phyloP scores from a whole-genome alignment of 2,797 vertebrate genomes.

The Darevskia mixta region DNA sequence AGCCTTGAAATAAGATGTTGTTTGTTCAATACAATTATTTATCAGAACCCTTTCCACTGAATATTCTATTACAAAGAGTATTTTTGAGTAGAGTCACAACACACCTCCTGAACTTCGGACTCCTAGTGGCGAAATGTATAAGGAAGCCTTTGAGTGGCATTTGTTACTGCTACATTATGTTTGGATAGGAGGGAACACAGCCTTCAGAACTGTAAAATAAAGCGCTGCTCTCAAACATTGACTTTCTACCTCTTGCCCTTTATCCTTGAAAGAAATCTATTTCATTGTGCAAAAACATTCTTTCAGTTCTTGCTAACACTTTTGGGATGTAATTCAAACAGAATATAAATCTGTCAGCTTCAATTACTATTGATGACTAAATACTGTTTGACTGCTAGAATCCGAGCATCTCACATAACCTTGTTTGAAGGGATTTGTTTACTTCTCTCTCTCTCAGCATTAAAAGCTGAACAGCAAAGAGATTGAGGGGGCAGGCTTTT shows the following conservation, averaged over 20 bases:
- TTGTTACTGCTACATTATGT: neutral
- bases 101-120: neutral
- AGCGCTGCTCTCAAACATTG: constrained; percentile 27
- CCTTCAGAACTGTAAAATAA: constrained; percentile 30
- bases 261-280: constrained; percentile 42
- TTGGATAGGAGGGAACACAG: neutral
- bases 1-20: neutral
- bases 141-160: constrained; percentile 14
- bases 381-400: constrained; percentile 47
- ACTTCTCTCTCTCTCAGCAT: constrained; percentile 44
- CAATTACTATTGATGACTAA: constrained; percentile 48
- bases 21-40: constrained; percentile 50
- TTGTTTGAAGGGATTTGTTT: constrained; percentile 69
- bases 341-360: constrained; percentile 55
- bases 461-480: constrained; percentile 40
- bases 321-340: constrained; percentile 36
- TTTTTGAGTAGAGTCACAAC: constrained; percentile 8
- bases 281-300: constrained; percentile 43
- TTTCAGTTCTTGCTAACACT: constrained; percentile 40
- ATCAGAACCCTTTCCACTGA: constrained; percentile 47
- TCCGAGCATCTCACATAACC: constrained; percentile 50
- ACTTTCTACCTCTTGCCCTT: constrained; percentile 12
- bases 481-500: neutral
- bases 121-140: constrained; percentile 32
- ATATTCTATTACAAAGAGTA: fast-evolving